Conservation (phyloP, 2,888 invertebrate species). For the Baronia brevicornis region DNA sequence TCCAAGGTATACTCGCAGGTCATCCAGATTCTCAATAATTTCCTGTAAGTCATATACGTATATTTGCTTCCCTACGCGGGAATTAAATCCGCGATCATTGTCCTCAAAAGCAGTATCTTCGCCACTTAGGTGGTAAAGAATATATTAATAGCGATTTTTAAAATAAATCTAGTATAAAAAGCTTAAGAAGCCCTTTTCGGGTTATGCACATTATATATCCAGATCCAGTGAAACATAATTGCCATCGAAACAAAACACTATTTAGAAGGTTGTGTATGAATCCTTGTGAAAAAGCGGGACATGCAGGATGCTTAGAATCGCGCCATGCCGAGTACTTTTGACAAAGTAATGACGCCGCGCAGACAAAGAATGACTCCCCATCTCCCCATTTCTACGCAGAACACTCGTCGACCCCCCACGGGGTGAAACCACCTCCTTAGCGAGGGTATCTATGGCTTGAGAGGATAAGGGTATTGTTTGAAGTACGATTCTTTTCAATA, state of each 20-base stretch:
- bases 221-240: constrained; percentile 11
- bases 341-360: constrained; percentile 66
- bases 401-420: constrained; percentile 16
- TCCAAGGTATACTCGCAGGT: no score
- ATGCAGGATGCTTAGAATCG: constrained; percentile 21
- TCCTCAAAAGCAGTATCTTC: no score
- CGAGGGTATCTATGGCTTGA: constrained; percentile 33
- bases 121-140: no score
- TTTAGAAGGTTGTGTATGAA: constrained; percentile 5
- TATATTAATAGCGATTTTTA: no score
- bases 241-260: constrained; percentile 10
- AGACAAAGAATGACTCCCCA: constrained; percentile 47
- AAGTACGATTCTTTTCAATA: constrained; percentile 24
- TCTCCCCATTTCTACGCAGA: constrained; percentile 21
- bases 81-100: no score
- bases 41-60: no score
- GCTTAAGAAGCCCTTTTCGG: no score
- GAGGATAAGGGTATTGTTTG: constrained; percentile 33
- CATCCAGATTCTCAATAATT: no score
- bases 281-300: constrained; percentile 13
- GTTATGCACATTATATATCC: no score
- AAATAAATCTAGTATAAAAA: no score
- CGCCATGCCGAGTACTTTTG: constrained; percentile 55
- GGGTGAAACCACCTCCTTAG: constrained; percentile 13
- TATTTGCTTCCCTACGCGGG: no score